Evolutionary conservation across 2,888 invertebrate genomes (phyloP).

Genomic region (Kuschelorhynchus macadamiae): DNA sequence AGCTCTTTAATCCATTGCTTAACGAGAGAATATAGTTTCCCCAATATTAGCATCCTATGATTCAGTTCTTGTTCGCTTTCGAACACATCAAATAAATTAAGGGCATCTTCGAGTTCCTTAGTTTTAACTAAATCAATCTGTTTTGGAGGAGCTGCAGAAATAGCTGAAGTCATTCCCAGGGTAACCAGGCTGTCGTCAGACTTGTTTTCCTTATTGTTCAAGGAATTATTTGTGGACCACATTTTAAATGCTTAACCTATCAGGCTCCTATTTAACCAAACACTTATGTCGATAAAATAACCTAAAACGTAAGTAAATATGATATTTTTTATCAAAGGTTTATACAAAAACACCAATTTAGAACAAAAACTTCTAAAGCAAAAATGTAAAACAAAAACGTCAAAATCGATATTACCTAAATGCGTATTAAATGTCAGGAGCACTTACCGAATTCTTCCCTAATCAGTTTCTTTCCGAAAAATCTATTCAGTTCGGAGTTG

Average conservation of each 20-base stretch:
- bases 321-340: constrained; percentile 3
- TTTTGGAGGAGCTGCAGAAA: constrained; percentile 89
- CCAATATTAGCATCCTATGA: constrained; percentile 88
- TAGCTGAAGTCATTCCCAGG: constrained; percentile 94
- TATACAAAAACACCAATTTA: constrained; percentile 8
- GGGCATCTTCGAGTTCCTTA: constrained; percentile 81
- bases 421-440: constrained; percentile 3
- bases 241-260: constrained; percentile 44
- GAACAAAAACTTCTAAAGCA: constrained; percentile 1
- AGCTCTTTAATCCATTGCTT: constrained; percentile 95
- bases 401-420: constrained; percentile 33
- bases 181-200: constrained; percentile 75
- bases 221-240: constrained; percentile 56
- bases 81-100: constrained; percentile 89
- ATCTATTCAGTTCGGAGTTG: background rate
- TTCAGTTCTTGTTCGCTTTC: constrained; percentile 92
- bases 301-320: constrained; percentile 10
- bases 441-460: constrained; percentile 11
- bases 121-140: constrained; percentile 83
- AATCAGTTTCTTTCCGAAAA: background rate
- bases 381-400: constrained; percentile 30
- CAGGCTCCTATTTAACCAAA: background rate
- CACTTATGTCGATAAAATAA: too few species aligned
- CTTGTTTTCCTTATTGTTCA: constrained; percentile 60
- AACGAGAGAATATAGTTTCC: constrained; percentile 90